These are phyloP conservation scores for Ooceraea biroi DNA, from an alignment of 1,140 invertebrate species.

Conservation along the genomic window DNA sequence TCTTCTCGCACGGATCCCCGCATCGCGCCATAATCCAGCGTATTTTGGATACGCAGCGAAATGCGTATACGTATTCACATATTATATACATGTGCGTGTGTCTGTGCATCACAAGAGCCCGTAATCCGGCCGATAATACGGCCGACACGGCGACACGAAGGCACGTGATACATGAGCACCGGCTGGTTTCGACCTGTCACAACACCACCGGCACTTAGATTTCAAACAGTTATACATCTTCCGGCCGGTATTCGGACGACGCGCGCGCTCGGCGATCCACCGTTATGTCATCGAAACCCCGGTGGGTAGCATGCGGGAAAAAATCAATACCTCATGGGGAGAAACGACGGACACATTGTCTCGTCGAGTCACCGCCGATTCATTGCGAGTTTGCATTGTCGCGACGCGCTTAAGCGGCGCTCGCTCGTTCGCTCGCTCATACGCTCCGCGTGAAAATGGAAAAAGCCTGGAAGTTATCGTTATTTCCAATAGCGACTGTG, in stretches of 20 bases:
- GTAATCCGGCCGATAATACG: constrained; percentile 60
- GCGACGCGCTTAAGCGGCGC: background rate
- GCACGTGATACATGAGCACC: constrained; percentile 72
- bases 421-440: too few relatives aligned
- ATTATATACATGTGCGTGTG: background rate
- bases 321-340: constrained; percentile 69
- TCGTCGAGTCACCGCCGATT: constrained; percentile 39
- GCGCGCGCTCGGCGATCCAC: constrained; percentile 40
- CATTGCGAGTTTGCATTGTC: constrained; percentile 32
- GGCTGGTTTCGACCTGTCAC: constrained; percentile 70
- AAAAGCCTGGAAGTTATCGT: too few relatives aligned
- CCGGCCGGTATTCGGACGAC: constrained; percentile 33
- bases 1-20: too few relatives aligned
- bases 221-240: constrained; percentile 77
- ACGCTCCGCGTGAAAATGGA: too few relatives aligned
- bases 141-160: constrained; percentile 54
- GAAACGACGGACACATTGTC: constrained; percentile 42
- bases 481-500: too few relatives aligned
- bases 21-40: constrained; percentile 11
- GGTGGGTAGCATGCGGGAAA: constrained; percentile 48
- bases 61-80: too few relatives aligned
- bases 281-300: constrained; percentile 57
- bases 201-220: constrained; percentile 75
- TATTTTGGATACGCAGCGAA: constrained; percentile 18
- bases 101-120: background rate